These are phyloP conservation scores for Zeus faber DNA, from an alignment of 2,113 vertebrate species.

Conservation along the genomic window DNA sequence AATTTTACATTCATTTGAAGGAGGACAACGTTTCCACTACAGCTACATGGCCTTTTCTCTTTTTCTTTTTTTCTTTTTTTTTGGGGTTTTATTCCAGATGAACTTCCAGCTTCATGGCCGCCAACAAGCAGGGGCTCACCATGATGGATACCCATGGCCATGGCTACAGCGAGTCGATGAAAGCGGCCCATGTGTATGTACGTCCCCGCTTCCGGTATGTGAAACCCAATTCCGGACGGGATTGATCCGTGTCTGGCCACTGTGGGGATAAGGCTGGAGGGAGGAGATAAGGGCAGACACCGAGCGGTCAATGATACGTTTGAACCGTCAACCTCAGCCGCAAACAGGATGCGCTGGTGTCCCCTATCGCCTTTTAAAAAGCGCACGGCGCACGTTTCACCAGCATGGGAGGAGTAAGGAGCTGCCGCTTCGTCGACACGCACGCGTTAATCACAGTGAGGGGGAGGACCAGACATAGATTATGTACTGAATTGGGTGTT, in stretches of 20 bases:
- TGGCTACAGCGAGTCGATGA: slow-evolving; percentile 55
- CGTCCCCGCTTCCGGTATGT: slow-evolving; percentile 66
- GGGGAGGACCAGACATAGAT: no score
- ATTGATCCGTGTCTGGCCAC: slow-evolving; percentile 69
- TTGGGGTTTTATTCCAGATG: no score
- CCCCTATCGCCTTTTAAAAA: slow-evolving; percentile 34
- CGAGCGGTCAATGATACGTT: slow-evolving; percentile 55
- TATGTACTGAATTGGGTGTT: no score
- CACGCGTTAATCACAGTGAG: no score
- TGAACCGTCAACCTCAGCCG: slow-evolving; percentile 55
- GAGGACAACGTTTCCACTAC: no score
- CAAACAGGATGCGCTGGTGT: slow-evolving; percentile 39
- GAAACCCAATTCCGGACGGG: slow-evolving; percentile 66
- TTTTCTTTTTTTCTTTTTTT: no score
- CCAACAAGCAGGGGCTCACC: slow-evolving; percentile 43
- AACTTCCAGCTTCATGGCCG: slow-evolving; percentile 54
- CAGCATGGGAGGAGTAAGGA: no score
- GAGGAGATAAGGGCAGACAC: slow-evolving; percentile 65
- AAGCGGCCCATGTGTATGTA: slow-evolving; percentile 65
- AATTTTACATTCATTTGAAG: no score
- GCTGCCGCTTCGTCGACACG: no score
- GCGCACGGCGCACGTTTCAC: slow-evolving; percentile 29
- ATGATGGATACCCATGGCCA: slow-evolving; percentile 52
- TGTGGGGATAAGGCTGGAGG: slow-evolving; percentile 48
- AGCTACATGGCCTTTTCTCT: no score